A percentile compares a stretch with the other conserved stretches of the same genome.
Conservation (phyloP, 2,888 invertebrate genomes). For the Dryobota labecula region DNA sequence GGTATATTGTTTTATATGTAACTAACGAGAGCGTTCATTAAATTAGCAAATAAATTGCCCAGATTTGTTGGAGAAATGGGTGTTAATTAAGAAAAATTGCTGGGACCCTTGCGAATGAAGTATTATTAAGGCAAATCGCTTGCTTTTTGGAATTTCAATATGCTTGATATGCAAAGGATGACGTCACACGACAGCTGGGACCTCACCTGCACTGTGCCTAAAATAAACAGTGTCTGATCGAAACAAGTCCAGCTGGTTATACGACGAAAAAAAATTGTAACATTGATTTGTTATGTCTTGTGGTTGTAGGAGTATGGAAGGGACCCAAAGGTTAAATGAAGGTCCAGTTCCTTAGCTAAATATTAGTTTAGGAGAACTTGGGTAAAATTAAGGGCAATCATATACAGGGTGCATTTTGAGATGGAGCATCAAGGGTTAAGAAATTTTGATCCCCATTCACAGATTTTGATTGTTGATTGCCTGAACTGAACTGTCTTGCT, state of each 20-base stretch:
- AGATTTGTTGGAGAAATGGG: slow-evolving; percentile 26
- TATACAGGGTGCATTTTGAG: no score
- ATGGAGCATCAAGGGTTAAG: no score
- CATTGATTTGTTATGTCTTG: background rate
- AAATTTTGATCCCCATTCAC: no score
- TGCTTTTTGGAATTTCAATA: slow-evolving; percentile 1
- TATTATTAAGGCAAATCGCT: background rate
- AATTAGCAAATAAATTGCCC: slow-evolving; percentile 36
- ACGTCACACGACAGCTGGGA: slow-evolving; percentile 45
- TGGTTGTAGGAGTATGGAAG: background rate
- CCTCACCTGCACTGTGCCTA: slow-evolving; percentile 45
- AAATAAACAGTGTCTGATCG: slow-evolving; percentile 33
- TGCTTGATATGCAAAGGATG: slow-evolving; percentile 12
- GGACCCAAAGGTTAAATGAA: background rate
- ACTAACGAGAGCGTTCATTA: slow-evolving; percentile 28
- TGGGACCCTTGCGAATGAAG: background rate
- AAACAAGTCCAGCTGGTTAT: slow-evolving; percentile 28
- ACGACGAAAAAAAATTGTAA: background rate
- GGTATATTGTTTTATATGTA: slow-evolving; percentile 40
- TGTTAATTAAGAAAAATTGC: slow-evolving; percentile 25
- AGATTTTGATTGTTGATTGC: no score
- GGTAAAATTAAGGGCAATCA: background rate
- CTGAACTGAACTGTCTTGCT: no score
- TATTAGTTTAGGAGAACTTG: slow-evolving; percentile 31
- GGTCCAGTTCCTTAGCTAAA: slow-evolving; percentile 5